Evolutionary conservation across 2,888 invertebrate genomes (phyloP).

Genomic region (Chelonus formosanus): DNA sequence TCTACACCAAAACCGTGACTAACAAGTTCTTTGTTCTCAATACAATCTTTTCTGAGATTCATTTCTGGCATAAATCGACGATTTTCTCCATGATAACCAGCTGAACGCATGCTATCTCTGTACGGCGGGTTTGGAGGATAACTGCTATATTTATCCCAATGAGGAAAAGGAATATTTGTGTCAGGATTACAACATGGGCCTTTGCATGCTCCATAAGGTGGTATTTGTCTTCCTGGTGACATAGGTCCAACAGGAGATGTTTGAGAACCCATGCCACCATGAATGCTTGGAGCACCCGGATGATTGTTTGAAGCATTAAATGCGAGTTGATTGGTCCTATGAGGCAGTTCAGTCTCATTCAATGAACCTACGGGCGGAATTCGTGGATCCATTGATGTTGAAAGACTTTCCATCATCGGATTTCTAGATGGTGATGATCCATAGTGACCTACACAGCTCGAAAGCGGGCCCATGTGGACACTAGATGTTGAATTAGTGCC

Average conservation of each 20-base stretch:
- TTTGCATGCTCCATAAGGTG: slow-evolving; percentile 51
- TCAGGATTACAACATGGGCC: slow-evolving; percentile 57
- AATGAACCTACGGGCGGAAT: slow-evolving; percentile 42
- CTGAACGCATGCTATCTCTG: slow-evolving; percentile 51
- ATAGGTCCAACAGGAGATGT: slow-evolving; percentile 40
- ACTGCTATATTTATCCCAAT: slow-evolving; percentile 54
- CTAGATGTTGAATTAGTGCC: slow-evolving; percentile 46
- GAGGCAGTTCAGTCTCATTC: slow-evolving; percentile 48
- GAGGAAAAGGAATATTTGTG: slow-evolving; percentile 50
- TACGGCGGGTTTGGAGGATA: slow-evolving; percentile 52
- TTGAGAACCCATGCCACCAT: slow-evolving; percentile 32
- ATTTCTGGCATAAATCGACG: slow-evolving; percentile 49
- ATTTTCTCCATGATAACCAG: slow-evolving; percentile 50
- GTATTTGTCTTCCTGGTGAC: slow-evolving; percentile 45
- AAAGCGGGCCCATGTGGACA: slow-evolving; percentile 48
- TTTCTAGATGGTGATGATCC: slow-evolving; percentile 48
- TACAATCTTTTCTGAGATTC: slow-evolving; percentile 52
- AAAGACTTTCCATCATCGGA: slow-evolving; percentile 50
- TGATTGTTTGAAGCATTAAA: slow-evolving; percentile 48
- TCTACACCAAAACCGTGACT: slow-evolving; percentile 22
- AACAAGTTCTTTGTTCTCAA: slow-evolving; percentile 41
- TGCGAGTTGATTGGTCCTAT: slow-evolving; percentile 50
- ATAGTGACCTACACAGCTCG: slow-evolving; percentile 53
- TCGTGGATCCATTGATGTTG: slow-evolving; percentile 46
- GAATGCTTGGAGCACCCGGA: slow-evolving; percentile 36